Base-by-base conservation (phyloP, 92 coral and sea anemone species). In the Micromussa lordhowensis region DNA sequence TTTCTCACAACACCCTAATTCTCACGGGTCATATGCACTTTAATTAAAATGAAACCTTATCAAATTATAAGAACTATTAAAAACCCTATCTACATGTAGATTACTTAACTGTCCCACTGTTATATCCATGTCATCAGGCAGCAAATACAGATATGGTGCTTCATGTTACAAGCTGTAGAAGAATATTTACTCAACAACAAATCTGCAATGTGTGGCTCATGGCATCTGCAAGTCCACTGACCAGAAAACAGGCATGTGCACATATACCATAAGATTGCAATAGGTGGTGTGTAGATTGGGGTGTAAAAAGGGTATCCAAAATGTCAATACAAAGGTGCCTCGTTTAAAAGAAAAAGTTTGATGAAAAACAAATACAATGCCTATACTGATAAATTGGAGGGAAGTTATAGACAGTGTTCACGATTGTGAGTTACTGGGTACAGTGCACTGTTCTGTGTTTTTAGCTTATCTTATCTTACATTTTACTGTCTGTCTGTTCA, bases 101-200 rank as follows among this genome's bases (percentile, higher is more conserved):
- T 36, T 38, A 26, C 19, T 26, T 44, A 12, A 29, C 44, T 29
- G 30, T 51, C 12, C 10, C 31, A 55, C 30, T 30, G 10, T 84
- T 35, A 29, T 57, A 77, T 63, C 4, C 48, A 5, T 49, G 53
- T 21, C 48, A 66, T 16, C 73, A 77, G 85, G 44, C 35, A 30
- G 32, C 8, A n/a, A 68, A 26, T 44, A n/a, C 82, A 40, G 79
- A 75, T 44, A 75, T 63, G 53, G 31, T 90, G 36, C 68, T 86
- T 30, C 95, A 94, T 31, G 71, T 94, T 3, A 80, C 90, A 34
- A 87, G 90, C 68, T 81, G 91, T 48, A 92, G 83, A 53, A 72
- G 38, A 53, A 81, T 44, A 11, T 87, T 78, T 87, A 72, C 16
- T 30, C 85, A 91, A 75, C 87, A 94, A 79, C 96, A 94, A 86